Base-by-base conservation (phyloP, 1,140 invertebrate species). In the Frieseomelitta varia region DNA sequence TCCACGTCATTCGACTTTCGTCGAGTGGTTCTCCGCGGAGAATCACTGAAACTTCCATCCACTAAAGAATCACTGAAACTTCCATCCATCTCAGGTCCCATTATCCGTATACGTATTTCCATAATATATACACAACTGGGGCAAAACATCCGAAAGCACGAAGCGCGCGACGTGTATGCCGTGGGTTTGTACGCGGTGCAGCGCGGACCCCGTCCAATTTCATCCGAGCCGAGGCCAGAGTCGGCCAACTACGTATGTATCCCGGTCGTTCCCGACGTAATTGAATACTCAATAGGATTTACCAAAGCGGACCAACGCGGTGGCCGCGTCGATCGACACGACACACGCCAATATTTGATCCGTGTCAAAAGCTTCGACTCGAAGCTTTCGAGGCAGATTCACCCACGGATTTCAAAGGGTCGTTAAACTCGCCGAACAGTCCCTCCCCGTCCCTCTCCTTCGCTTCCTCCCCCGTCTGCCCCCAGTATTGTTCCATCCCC, bases 271-370 rank as follows among this genome's bases (percentile, higher is more conserved):
- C 39, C 80, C 21, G 63, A 47, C 85, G 85, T 91, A 91, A 91
- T 91, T 90, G 90, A 91, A 91, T 91, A 90, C 90, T 91, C 90
- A 89, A 91, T 91, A 90, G 88, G 88, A 91, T 91, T 91, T 91
- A 86, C 88, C 90, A 90, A 89, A 91, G 90, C 86, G 88, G 84
- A 71, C 83, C 77, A 82, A 71, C 71, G 81, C 53, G 61, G 79
- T 67, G 67, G 80, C 27, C 76, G 84, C 71, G 79, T 65, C 87
- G 82, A 89, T 90, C 86, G 89, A 90, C 85, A 88, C 86, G 88
- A 88, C 89, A 85, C 89, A 87, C 88, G 87, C 89, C 89, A 90
- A 90, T 90, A 90, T 90, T 90, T 90, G 89, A 90, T 90, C 81
- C 89, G 87, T 87, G 89, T 90, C 89, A 90, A 90, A 90, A 90